Evolutionary conservation across 2,888 invertebrate genomes (phyloP), one percentile per base, ranked within the genome.

Genomic region (Polydesmus complanatus): DNA sequence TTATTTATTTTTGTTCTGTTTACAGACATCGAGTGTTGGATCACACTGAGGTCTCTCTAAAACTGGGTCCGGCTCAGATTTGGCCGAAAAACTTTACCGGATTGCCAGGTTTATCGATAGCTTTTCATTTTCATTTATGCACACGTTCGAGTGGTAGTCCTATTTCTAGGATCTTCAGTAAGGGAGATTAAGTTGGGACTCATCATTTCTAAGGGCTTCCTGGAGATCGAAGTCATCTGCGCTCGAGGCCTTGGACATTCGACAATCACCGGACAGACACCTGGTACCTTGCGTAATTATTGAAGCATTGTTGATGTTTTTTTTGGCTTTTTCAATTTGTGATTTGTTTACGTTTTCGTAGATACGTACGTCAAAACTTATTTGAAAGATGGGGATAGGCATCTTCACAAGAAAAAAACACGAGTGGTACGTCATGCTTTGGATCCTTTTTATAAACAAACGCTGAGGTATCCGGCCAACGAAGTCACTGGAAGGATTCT

Each of bases 351-450:
- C 2, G n/a, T n/a, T n/a, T 63, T 25, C 66, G 68, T 79, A 72
- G 93, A 94, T 73, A 93, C 92, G 22, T 94, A 94, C 77, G 91
- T 93, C 59, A 93, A 94, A 76, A 93, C 91, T 66, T 93, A 92
- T 73, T 79, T 93, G 63, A 84, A 89, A 62, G 91, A 92, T 71
- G 88, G 88, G 25, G 89, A 89, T 66, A 84, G 88, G 66, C 85
- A 89, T 82, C 78, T 92, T 63, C 89, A 91, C 74, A 93, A 93
- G 76, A 85, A 90, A 70, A 94, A 94, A 75, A 94, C 93, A 1
- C 81, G 88, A 54, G 85, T 91, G 27, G 80, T 87, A 22, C 81
- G 87, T 59, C 87, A 87, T 70, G 84, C 85, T 56, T 83, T 83
- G 61, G 88, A 89, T 71, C 93, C 93, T 3, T 82, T 86, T 69